These are phyloP conservation scores for Gymnogyps californianus DNA, from an alignment of 2,113 vertebrate genomes.

Conservation along the genomic window DNA sequence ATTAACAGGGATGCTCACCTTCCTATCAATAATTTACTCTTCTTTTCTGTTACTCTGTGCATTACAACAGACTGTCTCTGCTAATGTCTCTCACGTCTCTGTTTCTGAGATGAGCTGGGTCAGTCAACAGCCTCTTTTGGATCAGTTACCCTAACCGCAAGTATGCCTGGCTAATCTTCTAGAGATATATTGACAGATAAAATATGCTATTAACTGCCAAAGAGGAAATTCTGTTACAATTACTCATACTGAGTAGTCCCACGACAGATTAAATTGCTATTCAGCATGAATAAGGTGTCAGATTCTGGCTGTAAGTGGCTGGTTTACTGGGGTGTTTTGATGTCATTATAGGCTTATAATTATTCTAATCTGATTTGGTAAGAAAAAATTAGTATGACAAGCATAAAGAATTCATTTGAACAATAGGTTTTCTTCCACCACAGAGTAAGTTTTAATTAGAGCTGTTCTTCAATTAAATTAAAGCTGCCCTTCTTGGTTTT, in stretches of 20 bases:
- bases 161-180: not conserved
- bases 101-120: not conserved
- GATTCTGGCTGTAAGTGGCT: slow-evolving; percentile 25
- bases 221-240: slow-evolving; percentile 9
- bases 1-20: not conserved
- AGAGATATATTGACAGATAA: slow-evolving; percentile 1
- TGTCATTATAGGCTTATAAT: slow-evolving; percentile 44
- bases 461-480: slow-evolving; percentile 33
- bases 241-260: slow-evolving; percentile 12
- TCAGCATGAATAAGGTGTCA: slow-evolving; percentile 43
- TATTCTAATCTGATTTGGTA: slow-evolving; percentile 53
- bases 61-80: not conserved
- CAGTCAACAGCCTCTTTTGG: not conserved
- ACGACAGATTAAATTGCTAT: slow-evolving; percentile 33
- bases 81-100: not conserved
- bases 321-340: slow-evolving; percentile 35
- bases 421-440: slow-evolving; percentile 29
- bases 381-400: slow-evolving; percentile 38
- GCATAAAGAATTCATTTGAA: slow-evolving; percentile 40
- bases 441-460: slow-evolving; percentile 50
- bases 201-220: slow-evolving; percentile 20
- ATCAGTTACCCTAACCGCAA: not conserved
- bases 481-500: slow-evolving; percentile 7
- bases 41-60: not conserved
- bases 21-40: slow-evolving; percentile 5